phyloP scores from a whole-genome alignment of 2,113 vertebrate genomes.

The Ictidomys tridecemlineatus region DNA sequence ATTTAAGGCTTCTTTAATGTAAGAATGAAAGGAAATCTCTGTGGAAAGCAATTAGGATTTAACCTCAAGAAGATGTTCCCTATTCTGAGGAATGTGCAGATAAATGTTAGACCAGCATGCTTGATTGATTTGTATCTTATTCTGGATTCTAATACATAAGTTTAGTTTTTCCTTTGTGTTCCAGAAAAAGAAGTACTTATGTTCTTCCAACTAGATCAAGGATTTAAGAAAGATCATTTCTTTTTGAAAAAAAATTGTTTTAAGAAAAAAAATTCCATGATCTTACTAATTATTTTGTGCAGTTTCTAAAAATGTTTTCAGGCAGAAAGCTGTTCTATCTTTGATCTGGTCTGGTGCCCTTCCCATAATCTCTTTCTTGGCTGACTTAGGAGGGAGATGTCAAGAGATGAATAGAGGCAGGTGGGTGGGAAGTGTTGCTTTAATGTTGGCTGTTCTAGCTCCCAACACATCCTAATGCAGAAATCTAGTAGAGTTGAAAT shows the following conservation, averaged over 20 bases:
- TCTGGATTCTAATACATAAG: not conserved
- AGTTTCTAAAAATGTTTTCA: slow-evolving; percentile 39
- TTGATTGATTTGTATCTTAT: not conserved
- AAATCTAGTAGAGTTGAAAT: not conserved
- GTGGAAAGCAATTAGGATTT: not conserved
- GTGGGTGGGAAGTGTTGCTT: not conserved
- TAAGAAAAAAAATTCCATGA: slow-evolving; percentile 26
- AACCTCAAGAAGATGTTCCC: not conserved
- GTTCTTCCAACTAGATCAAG: not conserved
- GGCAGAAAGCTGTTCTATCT: not conserved
- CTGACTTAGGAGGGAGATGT: not conserved
- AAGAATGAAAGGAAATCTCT: not conserved
- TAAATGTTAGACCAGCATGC: not conserved
- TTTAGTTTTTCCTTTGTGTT: slow-evolving; percentile 27
- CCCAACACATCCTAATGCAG: not conserved
- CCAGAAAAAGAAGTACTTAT: not conserved
- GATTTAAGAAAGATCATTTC: not conserved
- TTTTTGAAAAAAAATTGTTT: slow-evolving; percentile 38
- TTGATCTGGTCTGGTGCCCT: not conserved
- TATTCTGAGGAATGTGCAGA: not conserved
- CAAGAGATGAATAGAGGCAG: not conserved
- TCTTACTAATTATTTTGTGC: not conserved
- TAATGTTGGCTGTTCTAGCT: slow-evolving; percentile 17
- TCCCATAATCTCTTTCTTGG: not conserved
- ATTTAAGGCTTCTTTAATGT: not conserved